These are phyloP conservation scores for Anarsia innoxiella DNA, from an alignment of 2,888 invertebrate species.

Conservation along the genomic window DNA sequence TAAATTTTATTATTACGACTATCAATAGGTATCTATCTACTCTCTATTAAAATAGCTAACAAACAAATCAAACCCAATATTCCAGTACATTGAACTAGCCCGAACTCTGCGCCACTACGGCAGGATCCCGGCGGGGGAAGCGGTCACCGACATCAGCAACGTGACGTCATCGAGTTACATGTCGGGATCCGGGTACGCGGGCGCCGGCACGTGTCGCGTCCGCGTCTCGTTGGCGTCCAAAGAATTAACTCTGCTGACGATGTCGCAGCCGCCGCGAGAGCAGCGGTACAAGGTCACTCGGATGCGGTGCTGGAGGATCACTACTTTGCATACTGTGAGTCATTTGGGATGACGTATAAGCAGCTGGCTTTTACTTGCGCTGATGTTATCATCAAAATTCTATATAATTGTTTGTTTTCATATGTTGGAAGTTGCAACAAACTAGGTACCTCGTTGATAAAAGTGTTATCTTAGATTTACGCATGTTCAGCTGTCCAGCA, in stretches of 20 bases:
- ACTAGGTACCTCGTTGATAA: too few relatives aligned
- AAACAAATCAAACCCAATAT: too few relatives aligned
- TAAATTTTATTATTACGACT: too few relatives aligned
- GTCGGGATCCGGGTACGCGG: conserved; percentile 28
- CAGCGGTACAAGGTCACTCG: conserved; percentile 94
- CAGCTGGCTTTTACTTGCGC: too few relatives aligned
- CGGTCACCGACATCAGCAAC: conserved; percentile 46
- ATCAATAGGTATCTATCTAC: background rate
- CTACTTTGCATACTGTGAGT: conserved; percentile 84
- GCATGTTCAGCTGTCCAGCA: too few relatives aligned
- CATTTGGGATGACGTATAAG: too few relatives aligned
- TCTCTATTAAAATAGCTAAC: too few relatives aligned
- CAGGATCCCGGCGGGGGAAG: conserved; percentile 77
- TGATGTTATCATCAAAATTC: too few relatives aligned
- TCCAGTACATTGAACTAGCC: conserved; percentile 89
- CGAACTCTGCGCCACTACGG: conserved; percentile 92
- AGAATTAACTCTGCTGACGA: conserved; percentile 85
- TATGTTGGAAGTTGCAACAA: too few relatives aligned
- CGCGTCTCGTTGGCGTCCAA: conserved; percentile 89
- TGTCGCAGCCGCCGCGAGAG: conserved; percentile 81
- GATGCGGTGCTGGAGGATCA: conserved; percentile 98
- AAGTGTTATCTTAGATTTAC: too few relatives aligned
- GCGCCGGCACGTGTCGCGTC: conserved; percentile 39
- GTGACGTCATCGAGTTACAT: too few relatives aligned
- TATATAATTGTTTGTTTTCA: too few relatives aligned